Conservation (phyloP, 2,797 vertebrate genomes). For the Tiaroga cobitis region DNA sequence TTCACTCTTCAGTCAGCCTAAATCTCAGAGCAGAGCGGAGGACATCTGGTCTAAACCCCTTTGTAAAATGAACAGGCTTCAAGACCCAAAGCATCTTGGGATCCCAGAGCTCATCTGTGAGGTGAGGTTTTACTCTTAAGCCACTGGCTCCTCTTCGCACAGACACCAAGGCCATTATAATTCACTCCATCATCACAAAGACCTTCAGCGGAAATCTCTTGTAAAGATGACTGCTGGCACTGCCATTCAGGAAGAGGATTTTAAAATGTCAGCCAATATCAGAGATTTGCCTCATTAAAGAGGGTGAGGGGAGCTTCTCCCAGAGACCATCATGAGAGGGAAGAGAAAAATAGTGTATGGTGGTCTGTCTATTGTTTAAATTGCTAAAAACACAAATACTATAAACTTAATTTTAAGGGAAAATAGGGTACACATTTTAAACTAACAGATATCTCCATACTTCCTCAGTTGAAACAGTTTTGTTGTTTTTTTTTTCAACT, state of each 20-base stretch:
- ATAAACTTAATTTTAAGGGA: not conserved
- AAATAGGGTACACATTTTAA: not conserved
- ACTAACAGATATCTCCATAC: not conserved
- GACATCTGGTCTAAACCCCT: slow-evolving; percentile 19
- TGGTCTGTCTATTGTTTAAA: not conserved
- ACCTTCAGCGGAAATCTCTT: slow-evolving; percentile 73
- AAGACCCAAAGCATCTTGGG: slow-evolving; percentile 10
- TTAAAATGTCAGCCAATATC: slow-evolving; percentile 80
- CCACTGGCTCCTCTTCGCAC: slow-evolving; percentile 60
- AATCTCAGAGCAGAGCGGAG: slow-evolving; percentile 55
- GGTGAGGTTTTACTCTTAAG: slow-evolving; percentile 75
- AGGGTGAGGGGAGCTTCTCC: slow-evolving; percentile 60
- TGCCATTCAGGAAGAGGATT: slow-evolving; percentile 79
- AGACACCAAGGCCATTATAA: slow-evolving; percentile 76
- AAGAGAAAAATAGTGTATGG: slow-evolving; percentile 58
- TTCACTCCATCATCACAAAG: slow-evolving; percentile 77
- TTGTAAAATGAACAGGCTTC: slow-evolving; percentile 27
- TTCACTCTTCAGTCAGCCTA: slow-evolving; percentile 59
- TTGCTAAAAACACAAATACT: not conserved
- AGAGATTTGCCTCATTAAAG: slow-evolving; percentile 81
- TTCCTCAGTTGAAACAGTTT: not conserved
- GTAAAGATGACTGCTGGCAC: slow-evolving; percentile 81
- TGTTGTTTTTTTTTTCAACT: too few relatives aligned
- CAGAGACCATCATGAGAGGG: slow-evolving; percentile 66
- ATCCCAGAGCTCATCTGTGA: slow-evolving; percentile 59